Base-by-base conservation (phyloP, 2,797 vertebrate species). In the Helostoma temminkii region DNA sequence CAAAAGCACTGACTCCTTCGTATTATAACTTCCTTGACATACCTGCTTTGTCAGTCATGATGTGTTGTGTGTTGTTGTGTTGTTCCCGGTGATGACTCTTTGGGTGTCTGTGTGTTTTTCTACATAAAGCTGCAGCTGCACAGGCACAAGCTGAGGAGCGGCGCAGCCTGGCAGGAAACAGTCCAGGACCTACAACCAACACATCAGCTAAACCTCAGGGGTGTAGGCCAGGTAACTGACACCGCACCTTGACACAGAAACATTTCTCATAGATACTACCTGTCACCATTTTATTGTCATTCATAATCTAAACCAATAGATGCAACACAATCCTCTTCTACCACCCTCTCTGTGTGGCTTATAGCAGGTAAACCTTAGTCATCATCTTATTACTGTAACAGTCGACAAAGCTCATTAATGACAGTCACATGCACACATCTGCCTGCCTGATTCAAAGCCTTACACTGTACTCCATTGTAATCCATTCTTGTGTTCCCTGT, bases 101-200 rank as follows among this genome's bases (percentile, higher is more conserved):
- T 32, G 18, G 16, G 1, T 71, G 46, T 67, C 9, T 62, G 18
- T 81, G 46, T 75, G n/a, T 70, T 71, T 41, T 74, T 47, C 12
- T 36, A 73, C 47, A 79, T 78, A 30, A 82, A 99, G 97, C 95
- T 92, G 96, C 96, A 91, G 94, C 94, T 60, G 96, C 96, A 53
- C 95, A 97, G 77, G 96, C 95, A 21, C 93, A 96, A 81, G 96
- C 95, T 15, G 95, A 98, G 74, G 98, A 98, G 92, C 95, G 96
- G 76, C 94, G 95, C 74, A 96, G 88, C 89, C 93, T 94, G 78
- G 75, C 92, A 58, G 93, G 92, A 12, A 74, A 88, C 83, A 95
- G 91, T 81, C 91, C 93, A 50, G 76, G 91, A 74, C 81, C 88
- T 52, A 39, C 88, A 70, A 9, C 92, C 58, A 87, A 64, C 77